phyloP scores from a whole-genome alignment of 2,113 vertebrate genomes.

The Barnardius zonarius region DNA sequence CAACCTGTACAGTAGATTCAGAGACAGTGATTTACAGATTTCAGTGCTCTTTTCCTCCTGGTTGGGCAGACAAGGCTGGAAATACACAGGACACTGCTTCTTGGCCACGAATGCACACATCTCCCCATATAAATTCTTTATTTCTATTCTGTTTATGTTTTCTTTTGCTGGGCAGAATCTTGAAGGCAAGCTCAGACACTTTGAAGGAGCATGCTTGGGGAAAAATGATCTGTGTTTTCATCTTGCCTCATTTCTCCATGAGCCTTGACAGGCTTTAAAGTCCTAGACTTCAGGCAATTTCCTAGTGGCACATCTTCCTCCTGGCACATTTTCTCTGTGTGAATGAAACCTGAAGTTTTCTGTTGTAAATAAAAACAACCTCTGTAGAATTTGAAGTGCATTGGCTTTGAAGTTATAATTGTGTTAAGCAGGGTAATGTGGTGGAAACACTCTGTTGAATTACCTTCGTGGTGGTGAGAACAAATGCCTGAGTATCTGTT shows the following conservation, averaged over 20 bases:
- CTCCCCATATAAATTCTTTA: fast-evolving
- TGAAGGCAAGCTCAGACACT: background rate
- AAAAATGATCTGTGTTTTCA: background rate
- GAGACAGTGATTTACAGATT: background rate
- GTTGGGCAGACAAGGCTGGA: background rate
- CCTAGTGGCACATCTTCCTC: background rate
- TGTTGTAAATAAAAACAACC: background rate
- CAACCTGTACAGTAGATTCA: background rate
- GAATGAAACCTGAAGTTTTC: background rate
- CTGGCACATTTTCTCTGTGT: background rate
- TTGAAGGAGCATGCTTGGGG: background rate
- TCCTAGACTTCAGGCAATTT: background rate
- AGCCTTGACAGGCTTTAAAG: background rate
- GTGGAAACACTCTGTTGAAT: background rate
- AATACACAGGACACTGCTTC: background rate
- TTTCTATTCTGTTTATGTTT: background rate
- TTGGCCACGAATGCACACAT: background rate
- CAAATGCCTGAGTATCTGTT: background rate
- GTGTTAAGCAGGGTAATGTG: background rate
- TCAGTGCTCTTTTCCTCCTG: background rate
- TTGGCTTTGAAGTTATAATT: background rate
- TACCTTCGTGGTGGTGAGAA: background rate
- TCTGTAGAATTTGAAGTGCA: background rate
- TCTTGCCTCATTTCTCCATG: background rate
- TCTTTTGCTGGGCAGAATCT: background rate